Percentiles rank a stretch among this genome's conserved stretches.
Evolutionary conservation across 2,888 invertebrate genomes (phyloP).

Genomic region (Spicauda simplicius): DNA sequence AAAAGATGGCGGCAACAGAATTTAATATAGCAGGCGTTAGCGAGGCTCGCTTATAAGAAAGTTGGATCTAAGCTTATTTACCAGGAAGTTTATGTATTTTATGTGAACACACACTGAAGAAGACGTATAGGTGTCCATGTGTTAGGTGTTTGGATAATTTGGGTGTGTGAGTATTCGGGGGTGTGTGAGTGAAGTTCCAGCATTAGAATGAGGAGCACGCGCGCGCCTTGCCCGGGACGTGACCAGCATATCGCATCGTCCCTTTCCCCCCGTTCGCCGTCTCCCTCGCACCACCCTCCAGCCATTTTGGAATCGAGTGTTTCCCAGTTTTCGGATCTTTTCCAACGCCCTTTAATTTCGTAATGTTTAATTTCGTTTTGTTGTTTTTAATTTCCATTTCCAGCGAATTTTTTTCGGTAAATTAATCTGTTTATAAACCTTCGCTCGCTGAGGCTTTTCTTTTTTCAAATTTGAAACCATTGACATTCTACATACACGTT

Average conservation of each 20-base stretch:
- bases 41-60: constrained; percentile 71
- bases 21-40: constrained; percentile 77
- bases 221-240: constrained; percentile 81
- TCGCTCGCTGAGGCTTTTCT: not conserved
- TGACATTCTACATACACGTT: not conserved
- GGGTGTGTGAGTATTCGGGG: constrained; percentile 63
- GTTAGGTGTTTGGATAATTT: constrained; percentile 65
- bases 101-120: constrained; percentile 62
- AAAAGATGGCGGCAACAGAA: constrained; percentile 69
- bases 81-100: constrained; percentile 80
- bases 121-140: constrained; percentile 55
- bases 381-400: constrained; percentile 38
- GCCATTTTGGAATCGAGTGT: constrained; percentile 79
- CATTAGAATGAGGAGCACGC: constrained; percentile 82
- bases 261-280: constrained; percentile 74
- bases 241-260: constrained; percentile 82
- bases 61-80: constrained; percentile 79
- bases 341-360: constrained; percentile 77
- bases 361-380: constrained; percentile 67
- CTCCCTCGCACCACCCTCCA: constrained; percentile 75
- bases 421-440: constrained; percentile 16
- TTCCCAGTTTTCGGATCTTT: constrained; percentile 80
- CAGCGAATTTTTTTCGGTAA: constrained; percentile 30
- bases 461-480: not conserved
- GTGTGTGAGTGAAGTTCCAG: constrained; percentile 74